Conservation (phyloP, 2,113 vertebrate genomes). For the Bufo bufo region DNA sequence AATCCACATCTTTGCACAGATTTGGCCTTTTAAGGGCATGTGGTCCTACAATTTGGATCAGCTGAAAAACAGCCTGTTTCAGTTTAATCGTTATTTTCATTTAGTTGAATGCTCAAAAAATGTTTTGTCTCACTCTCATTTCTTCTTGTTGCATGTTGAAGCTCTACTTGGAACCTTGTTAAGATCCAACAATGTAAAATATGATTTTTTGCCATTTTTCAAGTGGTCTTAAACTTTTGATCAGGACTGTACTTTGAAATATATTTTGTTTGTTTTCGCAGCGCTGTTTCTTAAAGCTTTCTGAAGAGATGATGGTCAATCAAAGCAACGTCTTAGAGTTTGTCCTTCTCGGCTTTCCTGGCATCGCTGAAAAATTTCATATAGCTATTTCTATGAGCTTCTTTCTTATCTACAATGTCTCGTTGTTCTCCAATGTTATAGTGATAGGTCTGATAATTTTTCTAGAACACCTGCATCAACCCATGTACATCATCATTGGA, state of each 20-base stretch:
- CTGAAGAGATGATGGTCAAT: background rate
- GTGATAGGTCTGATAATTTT: background rate
- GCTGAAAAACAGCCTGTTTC: too few species aligned
- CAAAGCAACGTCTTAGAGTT: slow-evolving; percentile 16
- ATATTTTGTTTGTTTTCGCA: background rate
- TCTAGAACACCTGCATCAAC: slow-evolving; percentile 2
- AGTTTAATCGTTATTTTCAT: too few species aligned
- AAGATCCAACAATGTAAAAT: too few species aligned
- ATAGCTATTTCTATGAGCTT: background rate
- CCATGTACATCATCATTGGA: slow-evolving; percentile 63
- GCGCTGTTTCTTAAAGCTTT: background rate
- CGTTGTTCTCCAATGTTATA: background rate
- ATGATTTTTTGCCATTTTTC: too few species aligned
- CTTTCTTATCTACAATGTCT: background rate
- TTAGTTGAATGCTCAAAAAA: too few species aligned
- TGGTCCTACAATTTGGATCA: too few species aligned
- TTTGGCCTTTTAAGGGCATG: too few species aligned
- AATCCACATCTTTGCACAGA: too few species aligned
- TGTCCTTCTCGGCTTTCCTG: slow-evolving; percentile 29
- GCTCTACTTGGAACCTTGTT: too few species aligned
- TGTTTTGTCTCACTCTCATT: too few species aligned
- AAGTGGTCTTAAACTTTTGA: too few species aligned
- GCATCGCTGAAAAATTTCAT: slow-evolving; percentile 1
- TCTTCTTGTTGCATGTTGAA: too few species aligned
- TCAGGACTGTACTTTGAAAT: background rate